A percentile compares a stretch with the other conserved stretches of the same genome.
Conservation (phyloP, 2,113 vertebrate species). For the Stigmatopora nigra region DNA sequence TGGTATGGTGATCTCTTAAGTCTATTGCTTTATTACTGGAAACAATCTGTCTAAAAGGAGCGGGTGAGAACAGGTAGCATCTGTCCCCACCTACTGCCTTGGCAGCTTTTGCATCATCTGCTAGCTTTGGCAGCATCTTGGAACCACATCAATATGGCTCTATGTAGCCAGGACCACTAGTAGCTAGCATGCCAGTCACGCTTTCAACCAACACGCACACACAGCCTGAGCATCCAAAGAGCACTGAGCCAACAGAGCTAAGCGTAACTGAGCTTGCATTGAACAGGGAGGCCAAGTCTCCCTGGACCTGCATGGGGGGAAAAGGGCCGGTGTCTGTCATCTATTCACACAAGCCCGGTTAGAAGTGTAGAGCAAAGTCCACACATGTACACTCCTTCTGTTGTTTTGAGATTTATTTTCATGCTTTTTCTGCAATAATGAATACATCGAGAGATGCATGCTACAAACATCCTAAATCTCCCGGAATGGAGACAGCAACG, state of each 20-base stretch:
- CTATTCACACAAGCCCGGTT: constrained; percentile 49
- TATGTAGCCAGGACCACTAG: constrained; percentile 68
- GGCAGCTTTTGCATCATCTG: constrained; percentile 71
- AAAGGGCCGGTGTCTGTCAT: constrained; percentile 54
- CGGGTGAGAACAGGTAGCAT: constrained; percentile 73
- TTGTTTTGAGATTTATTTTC: constrained; percentile 33
- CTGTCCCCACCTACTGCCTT: constrained; percentile 76
- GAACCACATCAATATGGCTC: constrained; percentile 74
- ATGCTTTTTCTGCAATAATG: constrained; percentile 1
- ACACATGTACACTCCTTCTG: constrained; percentile 37
- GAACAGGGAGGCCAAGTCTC: constrained; percentile 62
- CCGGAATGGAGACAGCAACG: too few relatives aligned
- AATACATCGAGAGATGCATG: not conserved
- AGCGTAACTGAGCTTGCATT: constrained; percentile 52
- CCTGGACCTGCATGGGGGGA: constrained; percentile 40
- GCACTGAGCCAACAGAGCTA: constrained; percentile 61
- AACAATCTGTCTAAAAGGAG: constrained; percentile 69
- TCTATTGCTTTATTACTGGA: constrained; percentile 71
- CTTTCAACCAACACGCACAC: constrained; percentile 57
- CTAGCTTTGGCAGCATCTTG: constrained; percentile 71
- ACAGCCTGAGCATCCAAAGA: constrained; percentile 56
- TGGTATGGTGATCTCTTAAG: constrained; percentile 63
- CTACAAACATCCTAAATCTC: too few relatives aligned
- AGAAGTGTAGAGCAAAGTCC: constrained; percentile 47
- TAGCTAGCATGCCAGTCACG: constrained; percentile 72